phyloP scores from a whole-genome alignment of 2,113 vertebrate genomes.

The Dicaeum eximium region DNA sequence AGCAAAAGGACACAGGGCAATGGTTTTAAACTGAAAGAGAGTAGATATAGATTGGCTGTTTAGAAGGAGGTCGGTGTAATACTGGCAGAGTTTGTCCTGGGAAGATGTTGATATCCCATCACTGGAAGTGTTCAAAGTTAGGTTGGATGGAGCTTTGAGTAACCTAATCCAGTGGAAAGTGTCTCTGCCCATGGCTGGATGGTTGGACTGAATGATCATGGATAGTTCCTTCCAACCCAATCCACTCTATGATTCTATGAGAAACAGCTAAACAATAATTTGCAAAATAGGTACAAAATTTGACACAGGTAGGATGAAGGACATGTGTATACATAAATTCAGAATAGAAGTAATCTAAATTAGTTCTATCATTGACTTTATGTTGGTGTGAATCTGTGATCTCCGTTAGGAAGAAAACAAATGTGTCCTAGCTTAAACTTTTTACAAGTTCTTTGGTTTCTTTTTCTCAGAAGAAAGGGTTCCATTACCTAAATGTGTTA shows the following conservation, averaged over 20 bases:
- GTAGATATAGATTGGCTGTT: neutral
- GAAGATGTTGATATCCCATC: no score
- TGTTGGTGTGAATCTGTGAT: neutral
- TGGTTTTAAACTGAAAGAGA: neutral
- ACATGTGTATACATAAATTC: neutral
- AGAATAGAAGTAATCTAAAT: neutral
- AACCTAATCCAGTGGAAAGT: neutral
- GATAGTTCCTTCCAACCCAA: neutral
- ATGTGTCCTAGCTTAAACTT: neutral
- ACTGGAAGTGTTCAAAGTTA: neutral
- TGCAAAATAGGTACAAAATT: neutral
- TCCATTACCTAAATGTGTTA: neutral
- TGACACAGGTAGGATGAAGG: neutral
- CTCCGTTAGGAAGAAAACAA: neutral
- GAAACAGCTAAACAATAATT: neutral
- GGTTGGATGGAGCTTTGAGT: neutral
- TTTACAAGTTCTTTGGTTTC: neutral
- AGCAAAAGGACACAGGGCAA: neutral
- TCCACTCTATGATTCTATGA: neutral
- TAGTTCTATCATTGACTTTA: neutral
- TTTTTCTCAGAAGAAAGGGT: neutral
- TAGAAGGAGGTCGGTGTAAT: rapidly evolving
- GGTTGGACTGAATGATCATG: neutral
- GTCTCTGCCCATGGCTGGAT: rapidly evolving
- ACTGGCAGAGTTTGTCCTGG: neutral